Conservation (phyloP, 2,888 invertebrate genomes). For the Nemotelus pantherinus region DNA sequence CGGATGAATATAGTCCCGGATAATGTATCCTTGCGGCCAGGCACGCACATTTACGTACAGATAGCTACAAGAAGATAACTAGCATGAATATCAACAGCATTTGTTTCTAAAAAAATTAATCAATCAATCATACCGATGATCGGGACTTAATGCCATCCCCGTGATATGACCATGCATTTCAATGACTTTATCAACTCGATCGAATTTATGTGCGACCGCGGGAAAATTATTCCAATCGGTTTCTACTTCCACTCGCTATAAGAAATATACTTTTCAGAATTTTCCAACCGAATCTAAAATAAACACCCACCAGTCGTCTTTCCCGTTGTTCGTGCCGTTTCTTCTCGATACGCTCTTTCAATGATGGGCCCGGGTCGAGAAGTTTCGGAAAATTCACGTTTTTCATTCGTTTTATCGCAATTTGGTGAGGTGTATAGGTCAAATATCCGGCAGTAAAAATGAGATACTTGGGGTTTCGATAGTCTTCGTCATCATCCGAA, state of each 20-base stretch:
- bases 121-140: constrained; percentile 69
- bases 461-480: constrained; percentile 70
- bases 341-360: constrained; percentile 73
- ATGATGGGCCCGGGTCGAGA: constrained; percentile 74
- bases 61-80: constrained; percentile 66
- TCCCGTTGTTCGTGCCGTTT: constrained; percentile 67
- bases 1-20: constrained; percentile 79
- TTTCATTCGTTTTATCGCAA: constrained; percentile 80
- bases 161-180: constrained; percentile 88
- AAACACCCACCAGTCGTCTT: constrained; percentile 54
- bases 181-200: constrained; percentile 80
- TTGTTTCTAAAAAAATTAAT: no score
- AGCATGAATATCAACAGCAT: no score
- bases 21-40: constrained; percentile 81
- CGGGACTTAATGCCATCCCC: constrained; percentile 86
- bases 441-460: constrained; percentile 86
- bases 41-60: constrained; percentile 85
- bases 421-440: constrained; percentile 87
- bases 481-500: constrained; percentile 69
- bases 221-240: constrained; percentile 76
- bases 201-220: constrained; percentile 74
- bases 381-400: constrained; percentile 75
- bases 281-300: constrained; percentile 40
- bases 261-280: constrained; percentile 44
- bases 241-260: constrained; percentile 59